phyloP scores from a whole-genome alignment of 1,140 invertebrate genomes.

The Drosophila triauraria region DNA sequence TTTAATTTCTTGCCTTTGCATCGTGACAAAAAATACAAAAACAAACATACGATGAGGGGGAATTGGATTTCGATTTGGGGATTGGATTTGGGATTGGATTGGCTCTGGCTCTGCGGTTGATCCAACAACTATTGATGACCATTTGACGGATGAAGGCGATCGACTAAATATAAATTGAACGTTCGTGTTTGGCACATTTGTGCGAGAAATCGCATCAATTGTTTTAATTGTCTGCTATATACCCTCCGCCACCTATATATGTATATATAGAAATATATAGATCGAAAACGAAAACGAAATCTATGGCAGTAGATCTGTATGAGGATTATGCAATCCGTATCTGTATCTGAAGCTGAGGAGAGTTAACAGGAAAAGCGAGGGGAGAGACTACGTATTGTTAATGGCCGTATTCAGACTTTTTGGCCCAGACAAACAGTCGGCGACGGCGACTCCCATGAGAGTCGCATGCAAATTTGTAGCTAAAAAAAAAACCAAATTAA shows the following conservation, averaged over 20 bases:
- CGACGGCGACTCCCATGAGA: conserved; percentile 5
- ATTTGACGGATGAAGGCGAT: conserved; percentile 74
- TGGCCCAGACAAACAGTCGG: conserved; percentile 24
- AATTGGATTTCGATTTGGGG: background rate
- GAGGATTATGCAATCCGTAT: conserved; percentile 10
- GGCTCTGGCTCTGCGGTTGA: conserved; percentile 21
- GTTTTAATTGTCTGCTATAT: conserved; percentile 69
- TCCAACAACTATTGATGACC: conserved; percentile 34
- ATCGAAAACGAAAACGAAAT: background rate
- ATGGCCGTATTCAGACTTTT: background rate
- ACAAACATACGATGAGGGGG: background rate
- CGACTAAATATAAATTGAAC: conserved; percentile 78
- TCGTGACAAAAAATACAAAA: conserved; percentile 11
- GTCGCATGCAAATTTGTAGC: conserved; percentile 13
- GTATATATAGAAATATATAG: conserved; percentile 10
- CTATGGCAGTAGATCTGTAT: conserved; percentile 3
- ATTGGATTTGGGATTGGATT: background rate
- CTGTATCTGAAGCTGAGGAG: background rate
- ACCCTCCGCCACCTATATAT: conserved; percentile 9
- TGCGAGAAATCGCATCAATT: conserved; percentile 80
- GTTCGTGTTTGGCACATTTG: conserved; percentile 80
- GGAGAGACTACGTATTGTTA: background rate
- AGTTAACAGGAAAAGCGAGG: conserved; percentile 2
- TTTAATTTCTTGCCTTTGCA: conserved; percentile 27
- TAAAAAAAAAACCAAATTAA: background rate